Evolutionary conservation across 2,888 invertebrate species (phyloP).

Genomic region (Hydriomena furcata): DNA sequence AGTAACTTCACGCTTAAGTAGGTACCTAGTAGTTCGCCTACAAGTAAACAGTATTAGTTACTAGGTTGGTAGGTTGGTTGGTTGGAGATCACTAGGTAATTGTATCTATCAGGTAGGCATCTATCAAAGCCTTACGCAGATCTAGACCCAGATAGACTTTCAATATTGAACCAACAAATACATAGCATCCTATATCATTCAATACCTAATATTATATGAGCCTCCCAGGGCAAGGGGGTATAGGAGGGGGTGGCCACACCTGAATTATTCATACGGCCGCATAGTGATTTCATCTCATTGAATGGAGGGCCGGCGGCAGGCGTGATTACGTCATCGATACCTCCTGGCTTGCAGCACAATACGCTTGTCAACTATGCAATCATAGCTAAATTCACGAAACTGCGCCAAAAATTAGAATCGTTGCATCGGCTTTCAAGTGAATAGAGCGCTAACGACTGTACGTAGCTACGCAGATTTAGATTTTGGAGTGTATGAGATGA

Average conservation of each 20-base stretch:
- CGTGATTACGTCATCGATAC: conserved; percentile 79
- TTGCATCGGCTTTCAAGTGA: conserved; percentile 8
- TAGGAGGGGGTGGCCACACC: conserved; percentile 65
- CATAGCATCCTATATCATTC: conserved; percentile 59
- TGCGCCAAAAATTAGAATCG: conserved; percentile 22
- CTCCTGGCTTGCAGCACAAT: conserved; percentile 63
- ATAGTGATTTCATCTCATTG: conserved; percentile 84
- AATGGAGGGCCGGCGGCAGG: conserved; percentile 65
- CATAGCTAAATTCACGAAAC: conserved; percentile 30
- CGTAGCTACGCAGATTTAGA: conserved; percentile 19
- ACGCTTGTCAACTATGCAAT: conserved; percentile 62
- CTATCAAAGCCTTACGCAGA: too few relatives aligned
- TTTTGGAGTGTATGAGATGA: conserved; percentile 9
- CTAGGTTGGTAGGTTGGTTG: too few relatives aligned
- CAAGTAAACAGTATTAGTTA: too few relatives aligned
- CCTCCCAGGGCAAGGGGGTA: conserved; percentile 42
- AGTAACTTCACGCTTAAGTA: too few relatives aligned
- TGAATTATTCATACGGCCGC: conserved; percentile 81
- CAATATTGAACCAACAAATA: conserved; percentile 31
- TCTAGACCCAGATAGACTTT: conserved; percentile 19
- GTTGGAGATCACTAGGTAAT: too few relatives aligned
- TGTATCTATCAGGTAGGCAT: too few relatives aligned
- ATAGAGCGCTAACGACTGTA: conserved; percentile 18
- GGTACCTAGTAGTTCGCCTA: too few relatives aligned
- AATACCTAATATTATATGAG: conserved; percentile 45